Percentiles rank a stretch among this genome's conserved stretches.
phyloP scores from a whole-genome alignment of 2,797 vertebrate genomes.

The Typhlichthys subterraneus region DNA sequence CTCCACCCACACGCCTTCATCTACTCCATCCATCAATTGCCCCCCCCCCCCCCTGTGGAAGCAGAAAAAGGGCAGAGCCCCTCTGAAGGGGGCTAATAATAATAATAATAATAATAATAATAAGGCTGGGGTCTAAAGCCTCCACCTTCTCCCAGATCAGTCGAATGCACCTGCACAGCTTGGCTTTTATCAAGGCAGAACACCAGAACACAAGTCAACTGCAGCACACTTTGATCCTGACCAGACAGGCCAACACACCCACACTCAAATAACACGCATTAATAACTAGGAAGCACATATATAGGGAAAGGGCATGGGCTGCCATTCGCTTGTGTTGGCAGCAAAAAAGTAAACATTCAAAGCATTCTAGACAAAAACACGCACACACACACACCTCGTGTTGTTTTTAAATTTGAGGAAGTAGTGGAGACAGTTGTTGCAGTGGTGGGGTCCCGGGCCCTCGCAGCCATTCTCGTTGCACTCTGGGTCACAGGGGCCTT shows the following conservation, averaged over 20 bases:
- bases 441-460: slow-evolving; percentile 95
- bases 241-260: slow-evolving; percentile 14
- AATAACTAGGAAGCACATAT: too few species aligned
- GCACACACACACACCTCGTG: slow-evolving; percentile 80
- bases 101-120: too few species aligned
- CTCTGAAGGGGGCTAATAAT: slow-evolving; percentile 51
- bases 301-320: too few species aligned
- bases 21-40: slow-evolving; percentile 56
- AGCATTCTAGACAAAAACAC: background rate
- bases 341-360: background rate
- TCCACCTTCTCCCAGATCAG: slow-evolving; percentile 29
- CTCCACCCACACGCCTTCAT: slow-evolving; percentile 19
- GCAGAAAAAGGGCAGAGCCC: slow-evolving; percentile 63
- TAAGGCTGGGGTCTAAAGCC: slow-evolving; percentile 51
- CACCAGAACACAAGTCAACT: slow-evolving; percentile 54
- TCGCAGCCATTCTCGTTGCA: slow-evolving; percentile 95
- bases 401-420: slow-evolving; percentile 99
- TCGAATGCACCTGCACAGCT: slow-evolving; percentile 58
- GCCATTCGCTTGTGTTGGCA: too few species aligned
- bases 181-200: slow-evolving; percentile 53
- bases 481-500: slow-evolving; percentile 92
- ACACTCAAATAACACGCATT: background rate
- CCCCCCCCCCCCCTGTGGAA: slow-evolving; percentile 53
- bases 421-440: slow-evolving; percentile 94
- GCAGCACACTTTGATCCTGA: slow-evolving; percentile 68